Base-by-base conservation (phyloP, 2,113 vertebrate genomes). In the Lampris megalopsis region DNA sequence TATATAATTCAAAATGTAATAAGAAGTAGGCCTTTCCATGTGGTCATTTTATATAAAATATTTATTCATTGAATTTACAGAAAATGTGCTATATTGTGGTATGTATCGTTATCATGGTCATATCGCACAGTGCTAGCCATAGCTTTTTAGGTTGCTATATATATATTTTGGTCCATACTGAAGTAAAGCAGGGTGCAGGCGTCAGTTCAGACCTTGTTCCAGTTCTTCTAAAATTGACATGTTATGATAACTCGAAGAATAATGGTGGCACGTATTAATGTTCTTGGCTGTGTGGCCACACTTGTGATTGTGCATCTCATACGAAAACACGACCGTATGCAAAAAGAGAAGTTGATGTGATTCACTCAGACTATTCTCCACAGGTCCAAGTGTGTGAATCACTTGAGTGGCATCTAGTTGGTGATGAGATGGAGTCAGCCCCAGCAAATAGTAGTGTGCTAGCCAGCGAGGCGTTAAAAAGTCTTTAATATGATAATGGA, bases 401-500 rank as follows among this genome's bases (percentile, higher is more conserved):
- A 70, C 75, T 59, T 9, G 57, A 73, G 77, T 80, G 63, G 68
- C 83, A 80, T 75, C 40, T 36, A 69, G 77, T 65, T 53, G 68
- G 63, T 78, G 49, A 63, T 24, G 72, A 68, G 73, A 80, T 73
- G 38, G 69, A 83, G 80, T 74, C 70, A 49, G 80, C 76, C 64
- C 47, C 71, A 65, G 76, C 78, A 63, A 24, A 71, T 65, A 63
- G 73, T 80, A 66, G 68, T 61, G 71, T 40, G 72, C 60, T 2
- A 77, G 77, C 78, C 86, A 85, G 82, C 42, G 69, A 87, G 73
- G 87, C 87, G 81, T 92, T 92, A 92, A 92, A 92, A 90, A 88
- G 85, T 85, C 87, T 91, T 92, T 93, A 93, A 92, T 93, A 92
- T 92, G 91, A 92, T 93, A 93, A 92, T 91, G 72, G 86, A 74